Conservation (phyloP, 2,888 invertebrate genomes). For the Nemurella pictetii region DNA sequence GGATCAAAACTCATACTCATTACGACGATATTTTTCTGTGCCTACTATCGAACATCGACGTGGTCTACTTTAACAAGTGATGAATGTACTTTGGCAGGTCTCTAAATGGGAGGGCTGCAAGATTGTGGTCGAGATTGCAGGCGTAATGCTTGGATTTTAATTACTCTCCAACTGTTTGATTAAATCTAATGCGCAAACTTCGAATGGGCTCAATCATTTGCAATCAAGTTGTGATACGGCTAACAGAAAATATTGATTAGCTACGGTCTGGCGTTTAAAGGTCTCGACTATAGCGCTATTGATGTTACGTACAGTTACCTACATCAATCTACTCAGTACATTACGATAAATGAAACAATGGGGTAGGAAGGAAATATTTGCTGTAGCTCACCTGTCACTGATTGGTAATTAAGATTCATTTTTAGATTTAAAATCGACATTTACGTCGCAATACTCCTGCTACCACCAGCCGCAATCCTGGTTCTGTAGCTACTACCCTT, state of each 20-base stretch:
- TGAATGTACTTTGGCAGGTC: background rate
- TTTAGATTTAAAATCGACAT: background rate
- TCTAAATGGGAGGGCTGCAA: background rate
- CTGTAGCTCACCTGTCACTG: background rate
- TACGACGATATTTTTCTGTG: background rate
- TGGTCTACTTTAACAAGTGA: background rate
- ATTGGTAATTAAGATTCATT: background rate
- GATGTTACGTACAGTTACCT: background rate
- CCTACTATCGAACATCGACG: background rate
- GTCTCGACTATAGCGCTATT: background rate
- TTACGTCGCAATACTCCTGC: background rate
- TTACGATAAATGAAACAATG: background rate
- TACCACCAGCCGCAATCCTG: background rate
- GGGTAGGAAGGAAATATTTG: background rate
- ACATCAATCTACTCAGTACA: background rate
- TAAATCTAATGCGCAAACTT: slow-evolving; percentile 26
- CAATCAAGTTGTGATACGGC: slow-evolving; percentile 31
- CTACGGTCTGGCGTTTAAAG: slow-evolving; percentile 11
- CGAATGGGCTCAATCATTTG: slow-evolving; percentile 21
- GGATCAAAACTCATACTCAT: background rate
- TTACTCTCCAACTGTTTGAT: background rate
- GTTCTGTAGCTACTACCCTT: background rate
- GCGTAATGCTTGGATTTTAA: slow-evolving; percentile 1
- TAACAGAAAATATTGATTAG: slow-evolving; percentile 22
- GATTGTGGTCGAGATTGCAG: background rate